Evolutionary conservation across 2,888 invertebrate species (phyloP), one percentile per base, ranked within the genome.

Genomic region (Melikaiella ostensackeni): DNA sequence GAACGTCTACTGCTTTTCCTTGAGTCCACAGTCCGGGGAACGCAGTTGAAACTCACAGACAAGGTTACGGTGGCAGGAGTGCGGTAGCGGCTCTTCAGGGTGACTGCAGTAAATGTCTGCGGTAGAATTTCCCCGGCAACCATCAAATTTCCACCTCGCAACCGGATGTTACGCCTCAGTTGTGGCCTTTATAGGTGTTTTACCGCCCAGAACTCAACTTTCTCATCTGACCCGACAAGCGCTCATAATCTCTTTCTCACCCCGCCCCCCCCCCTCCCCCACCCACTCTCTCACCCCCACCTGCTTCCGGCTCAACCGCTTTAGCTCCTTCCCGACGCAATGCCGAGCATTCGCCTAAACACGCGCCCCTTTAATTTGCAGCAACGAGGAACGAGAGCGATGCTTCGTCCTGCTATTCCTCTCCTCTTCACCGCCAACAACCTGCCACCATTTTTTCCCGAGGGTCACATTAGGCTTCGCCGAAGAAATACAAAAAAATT

Each of bases 281-380:
- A 3, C 38, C 13, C 13, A 11, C 4, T 30, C 4, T 24, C 21
- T 33, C 6, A 55, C 16, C 76, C 21, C 57, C 33, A 9, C 38
- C 33, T 24, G 55, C 27, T 74, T 61, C 42, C 57, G 21, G 59
- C 35, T 59, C 50, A 57, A 27, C 74, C 35, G 57, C 59, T 74
- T 61, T 30, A 57, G 35, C 50, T 30, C 35, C 74, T 38, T 42
- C 24, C 21, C 74, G 19, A 42, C n/a, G n/a, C n/a, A n/a, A n/a
- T 59, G 55, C 24, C 57, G 33, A 57, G 55, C 57, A 57, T 74
- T 33, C 57, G 57, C 57, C 46, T 35, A 55, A 33, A 74, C 74
- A 55, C 57, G 74, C 66, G 55, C 55, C 42, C 70, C 76, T 70
- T 70, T 70, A 70, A 76, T 76, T 73, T 76, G 70, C 38, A 30